phyloP scores from a whole-genome alignment of 2,113 vertebrate genomes.

The Hippopotamus amphibius region DNA sequence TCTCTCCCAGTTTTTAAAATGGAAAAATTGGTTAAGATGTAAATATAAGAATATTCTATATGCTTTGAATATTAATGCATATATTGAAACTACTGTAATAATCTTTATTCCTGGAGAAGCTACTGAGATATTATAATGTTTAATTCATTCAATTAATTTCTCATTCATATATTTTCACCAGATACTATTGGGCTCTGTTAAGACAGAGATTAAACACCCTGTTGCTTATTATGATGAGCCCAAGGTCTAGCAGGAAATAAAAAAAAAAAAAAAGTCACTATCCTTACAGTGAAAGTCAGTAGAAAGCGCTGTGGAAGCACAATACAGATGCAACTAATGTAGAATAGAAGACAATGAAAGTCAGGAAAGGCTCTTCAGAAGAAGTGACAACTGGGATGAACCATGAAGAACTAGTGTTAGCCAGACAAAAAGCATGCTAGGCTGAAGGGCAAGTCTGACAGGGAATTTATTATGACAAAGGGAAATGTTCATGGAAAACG shows the following conservation, averaged over 20 bases:
- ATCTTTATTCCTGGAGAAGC: not conserved
- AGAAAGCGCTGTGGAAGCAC: not conserved
- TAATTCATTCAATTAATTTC: not conserved
- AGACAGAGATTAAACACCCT: not conserved
- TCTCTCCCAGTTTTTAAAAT: constrained; percentile 31
- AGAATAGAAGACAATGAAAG: not conserved
- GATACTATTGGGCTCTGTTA: not conserved
- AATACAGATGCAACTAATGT: not conserved
- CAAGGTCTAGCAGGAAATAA: not conserved
- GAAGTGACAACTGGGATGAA: not conserved
- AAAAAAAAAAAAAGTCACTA: not conserved
- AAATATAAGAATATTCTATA: not conserved
- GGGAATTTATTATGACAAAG: not conserved
- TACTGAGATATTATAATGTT: not conserved
- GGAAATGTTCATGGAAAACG: not conserved
- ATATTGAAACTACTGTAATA: not conserved
- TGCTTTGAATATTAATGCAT: not conserved
- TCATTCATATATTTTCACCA: not conserved
- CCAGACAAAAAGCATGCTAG: not conserved
- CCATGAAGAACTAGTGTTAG: not conserved
- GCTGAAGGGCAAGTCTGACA: not conserved
- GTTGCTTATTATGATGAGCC: not conserved
- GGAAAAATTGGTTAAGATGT: not conserved
- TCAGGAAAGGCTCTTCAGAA: not conserved
- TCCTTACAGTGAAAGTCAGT: not conserved